Base-by-base conservation (phyloP, 2,888 invertebrate species). In the Conus canariensis region DNA sequence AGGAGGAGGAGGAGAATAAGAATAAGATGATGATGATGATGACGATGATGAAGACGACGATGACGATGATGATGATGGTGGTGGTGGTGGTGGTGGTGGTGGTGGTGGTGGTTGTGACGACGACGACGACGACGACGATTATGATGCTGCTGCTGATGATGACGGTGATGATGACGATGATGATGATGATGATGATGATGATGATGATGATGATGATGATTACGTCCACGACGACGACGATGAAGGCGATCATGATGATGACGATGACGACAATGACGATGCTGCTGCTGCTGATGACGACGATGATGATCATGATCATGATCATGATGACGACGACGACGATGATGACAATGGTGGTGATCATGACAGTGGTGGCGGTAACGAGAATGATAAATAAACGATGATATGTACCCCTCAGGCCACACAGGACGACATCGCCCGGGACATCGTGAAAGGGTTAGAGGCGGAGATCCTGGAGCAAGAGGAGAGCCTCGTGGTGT, bases 391-490 rank as follows among this genome's bases (percentile, higher is more conserved):
- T 74, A 22, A 74, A 74, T 10, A 2, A 10, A 74, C 19, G 74
- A 74, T 74, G 74, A 74, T n/a, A 16, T 64, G 16, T 64, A 16
- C 8, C 22, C 70, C 6, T 12, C 90, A 91, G 91, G 67, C 64
- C 5, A 85, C 87, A 2, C 91, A 91, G 45, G 91, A 91, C 74
- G 30, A 86, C 5, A 85, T 91, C 10, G 91, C 91, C 30, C 7
- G 3, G 5, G 85, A 90, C 70, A 90, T 91, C 70, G 83, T 91
- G 45, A 4, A 45, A 6, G 90, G 90, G 0, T 82, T 91, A 12
- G 85, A 91, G n/a, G 6, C 59, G 82, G 91, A 91, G 80, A 88
- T 91, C 59, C 67, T 67, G 30, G n/a, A 30, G 12, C 87, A 91
- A 90, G 60, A 74, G 16, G 6, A 80, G 12, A 88, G 45, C 12